Evolutionary conservation across 2,888 invertebrate species (phyloP), one percentile per base, ranked within the genome.

Genomic region (Platycheirus albimanus): DNA sequence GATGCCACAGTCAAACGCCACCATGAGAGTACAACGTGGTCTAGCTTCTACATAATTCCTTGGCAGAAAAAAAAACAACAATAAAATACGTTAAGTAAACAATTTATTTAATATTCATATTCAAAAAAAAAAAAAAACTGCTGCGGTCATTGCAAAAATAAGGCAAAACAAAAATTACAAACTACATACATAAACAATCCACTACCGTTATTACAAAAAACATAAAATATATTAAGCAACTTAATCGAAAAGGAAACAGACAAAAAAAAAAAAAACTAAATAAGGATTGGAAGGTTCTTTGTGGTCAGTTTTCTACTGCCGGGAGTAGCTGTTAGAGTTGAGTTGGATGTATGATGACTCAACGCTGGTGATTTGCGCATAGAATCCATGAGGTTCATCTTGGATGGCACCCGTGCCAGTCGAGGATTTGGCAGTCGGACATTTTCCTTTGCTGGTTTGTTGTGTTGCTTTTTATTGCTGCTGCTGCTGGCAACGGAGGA

Each of bases 201-300:
- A 63, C 64, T 78, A 72, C 79, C 77, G 45, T 71, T 58, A 43
- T 7, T 38, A 67, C 10, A 41, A 41, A 38, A 38, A 51, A 69
- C 15, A 38, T 38, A 20, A 41, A 63, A 61, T 24, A 76, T 76
- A 83, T 28, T 36, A 66, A 64, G 41, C 67, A 36, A 69, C 75
- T 63, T 72, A 63, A 45, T 41, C 13, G 54, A 33, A 64, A 49
- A 61, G 20, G 38, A 56, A 7, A 19, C 36, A 41, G 3, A 74
- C 56, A 78, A 79, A 84, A 72, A 74, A 61, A 17, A 30, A 28
- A 5, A 13, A 36, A 63, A 17, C 85, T 86, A 88, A 80, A 88
- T 88, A 20, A 89, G 85, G 49, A 88, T 88, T 8, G 89, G 88
- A 61, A 88, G 85, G 77, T 89, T 88, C 78, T 88, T 88, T n/a